Evolutionary conservation across 2,888 invertebrate genomes (phyloP).

Genomic region (Sminthurinus aureus): DNA sequence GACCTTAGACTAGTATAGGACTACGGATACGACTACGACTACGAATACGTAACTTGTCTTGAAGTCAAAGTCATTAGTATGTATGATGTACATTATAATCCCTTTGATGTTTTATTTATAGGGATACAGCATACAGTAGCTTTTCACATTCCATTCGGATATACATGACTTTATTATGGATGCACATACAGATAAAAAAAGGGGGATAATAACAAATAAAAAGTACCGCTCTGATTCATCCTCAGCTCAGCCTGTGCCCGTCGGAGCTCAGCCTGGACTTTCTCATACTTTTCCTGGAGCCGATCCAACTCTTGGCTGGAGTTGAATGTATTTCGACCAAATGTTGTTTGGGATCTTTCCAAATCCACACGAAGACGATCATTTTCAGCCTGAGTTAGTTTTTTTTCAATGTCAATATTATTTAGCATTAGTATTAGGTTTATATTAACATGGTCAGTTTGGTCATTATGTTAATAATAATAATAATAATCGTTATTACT

Average conservation of each 20-base stretch:
- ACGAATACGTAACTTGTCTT: too few species aligned
- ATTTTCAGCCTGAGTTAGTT: slow-evolving; percentile 60
- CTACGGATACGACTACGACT: too few species aligned
- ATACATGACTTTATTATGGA: background rate
- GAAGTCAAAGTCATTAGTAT: too few species aligned
- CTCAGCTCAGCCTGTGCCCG: slow-evolving; percentile 87
- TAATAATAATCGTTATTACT: too few species aligned
- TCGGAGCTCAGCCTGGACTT: slow-evolving; percentile 81
- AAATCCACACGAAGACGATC: slow-evolving; percentile 77
- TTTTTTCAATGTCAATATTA: background rate
- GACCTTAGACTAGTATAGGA: too few species aligned
- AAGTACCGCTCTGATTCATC: slow-evolving; percentile 31
- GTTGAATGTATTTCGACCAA: slow-evolving; percentile 81
- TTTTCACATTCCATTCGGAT: too few species aligned
- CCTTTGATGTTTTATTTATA: too few species aligned
- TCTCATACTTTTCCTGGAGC: slow-evolving; percentile 77
- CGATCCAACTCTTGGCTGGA: slow-evolving; percentile 75
- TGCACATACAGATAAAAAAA: background rate
- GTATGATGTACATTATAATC: too few species aligned
- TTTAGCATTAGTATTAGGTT: too few species aligned
- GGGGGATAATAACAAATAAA: background rate
- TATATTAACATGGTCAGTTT: background rate
- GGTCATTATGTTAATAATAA: background rate
- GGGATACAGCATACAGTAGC: too few species aligned
- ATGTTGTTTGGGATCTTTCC: slow-evolving; percentile 83